These are phyloP conservation scores for Eupithecia dodoneata DNA, from an alignment of 2,888 invertebrate genomes.

Conservation along the genomic window DNA sequence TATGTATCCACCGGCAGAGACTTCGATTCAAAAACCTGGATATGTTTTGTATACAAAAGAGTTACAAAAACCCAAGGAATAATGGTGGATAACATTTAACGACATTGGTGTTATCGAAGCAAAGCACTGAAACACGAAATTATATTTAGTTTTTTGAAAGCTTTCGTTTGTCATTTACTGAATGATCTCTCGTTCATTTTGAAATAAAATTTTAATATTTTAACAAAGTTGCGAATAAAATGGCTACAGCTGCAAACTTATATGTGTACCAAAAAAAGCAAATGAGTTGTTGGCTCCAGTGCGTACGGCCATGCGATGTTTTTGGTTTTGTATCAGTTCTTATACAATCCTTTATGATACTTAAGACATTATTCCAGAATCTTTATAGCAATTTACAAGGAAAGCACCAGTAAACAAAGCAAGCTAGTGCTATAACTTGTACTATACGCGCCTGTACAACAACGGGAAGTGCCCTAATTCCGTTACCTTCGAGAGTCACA, in stretches of 20 bases:
- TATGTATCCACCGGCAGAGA: background rate
- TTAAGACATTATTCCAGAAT: background rate
- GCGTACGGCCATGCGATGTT: background rate
- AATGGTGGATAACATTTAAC: no score
- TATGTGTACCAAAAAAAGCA: background rate
- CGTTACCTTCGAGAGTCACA: conserved; percentile 49
- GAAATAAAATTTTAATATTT: no score
- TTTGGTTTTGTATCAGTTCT: background rate
- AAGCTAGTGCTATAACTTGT: conserved; percentile 26
- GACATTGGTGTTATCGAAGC: no score
- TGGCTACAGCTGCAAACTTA: no score
- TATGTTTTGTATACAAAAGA: no score
- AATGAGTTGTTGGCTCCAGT: background rate
- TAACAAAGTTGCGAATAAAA: no score
- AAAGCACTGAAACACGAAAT: no score
- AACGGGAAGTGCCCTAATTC: conserved; percentile 54
- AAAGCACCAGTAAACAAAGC: conserved; percentile 5
- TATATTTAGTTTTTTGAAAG: no score
- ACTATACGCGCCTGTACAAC: conserved; percentile 44
- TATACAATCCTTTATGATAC: background rate
- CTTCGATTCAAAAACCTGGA: no score
- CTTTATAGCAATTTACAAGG: background rate
- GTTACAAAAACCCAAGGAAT: no score
- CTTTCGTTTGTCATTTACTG: no score
- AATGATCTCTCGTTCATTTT: no score